Base-by-base conservation (phyloP, 2,888 invertebrate species). In the Drosophila antonietae region DNA sequence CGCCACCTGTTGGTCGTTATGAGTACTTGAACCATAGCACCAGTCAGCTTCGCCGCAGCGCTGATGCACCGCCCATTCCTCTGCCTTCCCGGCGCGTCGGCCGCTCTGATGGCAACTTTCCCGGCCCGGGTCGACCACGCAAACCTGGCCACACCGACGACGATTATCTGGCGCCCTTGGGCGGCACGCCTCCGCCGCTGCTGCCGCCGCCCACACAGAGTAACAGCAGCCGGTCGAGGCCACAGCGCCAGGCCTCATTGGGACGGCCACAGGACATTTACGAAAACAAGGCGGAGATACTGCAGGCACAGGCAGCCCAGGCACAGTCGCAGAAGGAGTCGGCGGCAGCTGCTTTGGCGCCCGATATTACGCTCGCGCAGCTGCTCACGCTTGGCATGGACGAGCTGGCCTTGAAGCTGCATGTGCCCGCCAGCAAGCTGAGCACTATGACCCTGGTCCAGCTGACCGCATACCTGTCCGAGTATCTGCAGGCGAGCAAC, bases 401-500 rank as follows among this genome's bases (percentile, higher is more conserved):
- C 80, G 97, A 97, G 74, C 93, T 97, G 65, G 96, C 97, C 0
- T 91, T 93, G 20, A 96, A 96, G 93, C 94, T 95, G 67, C 95
- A 96, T 80, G 96, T 97, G 87, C 97, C 97, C 0, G 94, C 96
- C 0, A 94, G 95, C 56, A 96, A 97, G 67, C 93, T 98, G 53
- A 96, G 97, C 59, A 96, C 96, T 66, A 96, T 97, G 96, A 97
- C 97, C 0, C 93, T 98, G 68, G 97, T 97, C 28, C 97, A 97
- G 92, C 94, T 98, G 46, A 97, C 97, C 0, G 95, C 95, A 61
- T 97, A 96, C 91, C 94, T 97, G 33, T 95, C 96, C 1, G 94
- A 94, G 81, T 88, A 78, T 81, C 61, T 87, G 55, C 78, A 68
- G 37, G 94, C 94, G 68, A 69, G 73, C 35, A 93, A 93, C 59